Conservation (phyloP, 2,113 vertebrate species). For the human region DNA sequence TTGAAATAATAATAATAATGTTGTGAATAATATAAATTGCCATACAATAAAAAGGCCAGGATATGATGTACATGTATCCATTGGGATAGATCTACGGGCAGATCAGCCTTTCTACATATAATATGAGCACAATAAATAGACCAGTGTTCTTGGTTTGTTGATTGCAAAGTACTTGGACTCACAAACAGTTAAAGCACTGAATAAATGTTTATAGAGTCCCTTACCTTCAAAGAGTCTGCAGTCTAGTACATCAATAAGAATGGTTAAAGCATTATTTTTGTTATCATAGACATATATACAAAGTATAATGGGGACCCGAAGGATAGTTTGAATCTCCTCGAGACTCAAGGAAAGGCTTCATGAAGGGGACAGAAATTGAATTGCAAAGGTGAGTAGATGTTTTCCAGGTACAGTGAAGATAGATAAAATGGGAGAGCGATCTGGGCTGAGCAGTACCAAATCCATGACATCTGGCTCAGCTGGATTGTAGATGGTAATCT, state of each 20-base stretch:
- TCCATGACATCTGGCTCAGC: neutral
- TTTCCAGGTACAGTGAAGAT: neutral
- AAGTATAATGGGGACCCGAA: neutral
- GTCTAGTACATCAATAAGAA: neutral
- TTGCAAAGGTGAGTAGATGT: neutral
- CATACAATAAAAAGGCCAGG: neutral
- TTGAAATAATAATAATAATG: neutral
- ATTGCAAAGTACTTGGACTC: neutral
- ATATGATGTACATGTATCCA: neutral
- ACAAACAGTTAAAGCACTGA: neutral
- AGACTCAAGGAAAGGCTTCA: neutral
- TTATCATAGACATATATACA: neutral
- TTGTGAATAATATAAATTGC: neutral
- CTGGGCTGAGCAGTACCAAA: neutral
- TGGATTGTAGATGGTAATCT: neutral
- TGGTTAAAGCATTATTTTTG: neutral
- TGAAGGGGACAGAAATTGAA: neutral
- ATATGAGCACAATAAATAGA: neutral
- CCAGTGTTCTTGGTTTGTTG: neutral
- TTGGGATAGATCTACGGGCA: neutral
- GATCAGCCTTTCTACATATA: slow-evolving; percentile 23
- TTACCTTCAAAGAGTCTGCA: neutral
- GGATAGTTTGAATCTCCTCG: neutral
- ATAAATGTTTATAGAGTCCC: neutral
- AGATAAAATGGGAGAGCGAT: neutral